A percentile compares a stretch with the other conserved stretches of the same genome.
Evolutionary conservation across 1,140 invertebrate genomes (phyloP).

Genomic region (Papilio xuthus): DNA sequence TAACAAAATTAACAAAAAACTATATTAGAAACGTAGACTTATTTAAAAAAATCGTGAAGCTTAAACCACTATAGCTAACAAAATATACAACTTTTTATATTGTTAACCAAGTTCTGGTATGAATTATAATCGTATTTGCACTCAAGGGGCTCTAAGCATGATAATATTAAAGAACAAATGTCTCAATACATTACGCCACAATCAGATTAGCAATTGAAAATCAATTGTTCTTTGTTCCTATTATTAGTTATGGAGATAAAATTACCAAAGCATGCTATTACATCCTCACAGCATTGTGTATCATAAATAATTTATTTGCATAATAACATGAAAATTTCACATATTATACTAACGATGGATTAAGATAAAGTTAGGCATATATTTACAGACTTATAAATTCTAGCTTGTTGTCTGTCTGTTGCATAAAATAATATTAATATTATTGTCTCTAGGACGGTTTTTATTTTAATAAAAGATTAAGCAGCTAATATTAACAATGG

Average conservation of each 20-base stretch:
- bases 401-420: background rate
- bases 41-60: too few species aligned
- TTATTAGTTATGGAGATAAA: slow-evolving; percentile 21
- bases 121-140: too few species aligned
- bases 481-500: background rate
- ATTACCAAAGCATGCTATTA: slow-evolving; percentile 5
- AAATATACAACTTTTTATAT: too few species aligned
- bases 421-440: too few species aligned
- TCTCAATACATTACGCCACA: background rate
- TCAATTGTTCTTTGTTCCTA: slow-evolving; percentile 22
- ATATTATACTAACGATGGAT: background rate
- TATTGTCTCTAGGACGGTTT: background rate
- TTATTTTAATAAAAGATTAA: background rate
- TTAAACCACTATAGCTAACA: too few species aligned
- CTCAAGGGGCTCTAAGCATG: too few species aligned
- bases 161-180: background rate
- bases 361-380: background rate
- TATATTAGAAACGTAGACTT: too few species aligned
- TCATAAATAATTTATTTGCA: background rate
- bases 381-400: background rate
- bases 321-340: slow-evolving; percentile 3
- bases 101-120: too few species aligned
- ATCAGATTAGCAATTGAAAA: background rate
- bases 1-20: too few species aligned
- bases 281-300: background rate